Conservation (phyloP, 2,888 invertebrate genomes). For the Leucophenga maculata region DNA sequence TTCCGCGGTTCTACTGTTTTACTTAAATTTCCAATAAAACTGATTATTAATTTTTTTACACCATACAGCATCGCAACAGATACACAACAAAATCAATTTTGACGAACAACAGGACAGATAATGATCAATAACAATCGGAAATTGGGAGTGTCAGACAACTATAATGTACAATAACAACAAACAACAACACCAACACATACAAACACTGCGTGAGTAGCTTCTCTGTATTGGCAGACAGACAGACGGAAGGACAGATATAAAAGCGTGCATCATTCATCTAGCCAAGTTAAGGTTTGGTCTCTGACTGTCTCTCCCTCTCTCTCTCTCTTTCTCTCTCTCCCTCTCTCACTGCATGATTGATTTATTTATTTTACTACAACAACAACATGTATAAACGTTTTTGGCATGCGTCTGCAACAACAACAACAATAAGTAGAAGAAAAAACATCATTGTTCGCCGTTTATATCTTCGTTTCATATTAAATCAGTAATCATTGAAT, state of each 20-base stretch:
- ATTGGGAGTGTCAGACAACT: constrained; percentile 53
- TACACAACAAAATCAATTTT: background rate
- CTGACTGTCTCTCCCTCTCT: background rate
- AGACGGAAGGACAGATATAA: background rate
- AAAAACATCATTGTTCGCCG: background rate
- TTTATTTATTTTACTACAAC: constrained; percentile 57
- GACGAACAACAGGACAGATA: background rate
- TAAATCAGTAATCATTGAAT: constrained; percentile 67
- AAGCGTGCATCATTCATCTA: background rate
- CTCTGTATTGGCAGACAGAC: constrained; percentile 16
- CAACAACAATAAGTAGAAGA: background rate
- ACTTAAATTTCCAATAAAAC: too few species aligned
- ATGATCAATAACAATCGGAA: constrained; percentile 50
- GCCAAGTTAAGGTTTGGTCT: constrained; percentile 32
- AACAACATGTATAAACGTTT: constrained; percentile 24
- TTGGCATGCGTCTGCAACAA: constrained; percentile 43
- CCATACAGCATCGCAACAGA: background rate
- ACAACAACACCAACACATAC: constrained; percentile 29
- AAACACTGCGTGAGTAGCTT: constrained; percentile 34
- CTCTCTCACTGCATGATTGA: constrained; percentile 53
- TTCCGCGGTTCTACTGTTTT: too few species aligned
- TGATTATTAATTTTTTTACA: background rate
- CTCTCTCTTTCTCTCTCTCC: background rate
- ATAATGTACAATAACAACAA: background rate
- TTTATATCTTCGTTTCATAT: constrained; percentile 42